Evolutionary conservation across 2,113 vertebrate species (phyloP).

Genomic region (Mohoua ochrocephala): DNA sequence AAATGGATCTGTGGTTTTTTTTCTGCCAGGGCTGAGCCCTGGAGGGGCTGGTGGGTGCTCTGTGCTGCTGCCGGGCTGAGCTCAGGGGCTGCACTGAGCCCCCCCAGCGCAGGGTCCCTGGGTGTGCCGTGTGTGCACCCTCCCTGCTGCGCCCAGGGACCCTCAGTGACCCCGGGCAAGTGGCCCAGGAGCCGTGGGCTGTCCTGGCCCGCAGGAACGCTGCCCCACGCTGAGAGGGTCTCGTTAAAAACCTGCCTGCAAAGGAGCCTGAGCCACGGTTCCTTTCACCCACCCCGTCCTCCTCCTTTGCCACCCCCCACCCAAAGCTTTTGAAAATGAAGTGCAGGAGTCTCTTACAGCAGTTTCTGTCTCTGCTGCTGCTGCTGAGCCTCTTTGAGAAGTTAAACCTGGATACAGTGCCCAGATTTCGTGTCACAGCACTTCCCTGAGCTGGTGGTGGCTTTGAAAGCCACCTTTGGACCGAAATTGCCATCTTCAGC

Average conservation of each 20-base stretch:
- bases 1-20: background rate
- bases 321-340: background rate
- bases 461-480: background rate
- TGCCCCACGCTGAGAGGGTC: background rate
- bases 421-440: background rate
- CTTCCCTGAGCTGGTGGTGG: background rate
- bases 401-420: background rate
- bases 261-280: slow-evolving; percentile 47
- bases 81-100: background rate
- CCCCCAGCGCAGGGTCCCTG: rapidly evolving
- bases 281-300: background rate
- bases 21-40: background rate
- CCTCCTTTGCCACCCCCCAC: background rate
- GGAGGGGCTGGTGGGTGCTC: background rate
- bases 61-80: background rate
- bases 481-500: background rate
- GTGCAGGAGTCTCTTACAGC: background rate
- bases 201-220: background rate
- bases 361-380: background rate
- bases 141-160: slow-evolving; percentile 51
- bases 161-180: slow-evolving; percentile 73
- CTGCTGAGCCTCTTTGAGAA: background rate
- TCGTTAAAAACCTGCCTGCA: background rate
- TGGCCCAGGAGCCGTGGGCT: slow-evolving; percentile 74
- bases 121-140: background rate